A percentile compares a stretch with the other conserved stretches of the same genome.
Conservation (phyloP, 2,113 vertebrate genomes). For the Antennarius striatus region DNA sequence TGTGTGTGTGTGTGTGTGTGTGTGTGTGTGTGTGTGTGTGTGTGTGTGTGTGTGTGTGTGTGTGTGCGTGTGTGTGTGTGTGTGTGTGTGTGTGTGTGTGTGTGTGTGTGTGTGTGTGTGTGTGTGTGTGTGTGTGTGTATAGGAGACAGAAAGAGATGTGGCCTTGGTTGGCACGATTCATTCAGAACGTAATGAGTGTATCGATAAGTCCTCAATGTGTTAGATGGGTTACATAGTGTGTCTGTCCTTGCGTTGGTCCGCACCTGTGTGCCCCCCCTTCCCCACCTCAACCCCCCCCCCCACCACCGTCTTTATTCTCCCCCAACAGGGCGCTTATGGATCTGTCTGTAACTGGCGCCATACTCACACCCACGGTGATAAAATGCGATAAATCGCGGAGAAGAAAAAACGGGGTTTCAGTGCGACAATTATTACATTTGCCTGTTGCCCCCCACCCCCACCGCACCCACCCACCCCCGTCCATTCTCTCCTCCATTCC, state of each 20-base stretch:
- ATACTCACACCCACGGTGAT: slow-evolving; percentile 43
- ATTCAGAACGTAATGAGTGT: slow-evolving; percentile 66
- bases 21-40: slow-evolving; percentile 15
- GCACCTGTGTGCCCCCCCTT: slow-evolving; percentile 12
- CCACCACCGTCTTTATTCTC: not conserved
- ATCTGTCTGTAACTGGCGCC: slow-evolving; percentile 32
- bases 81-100: slow-evolving; percentile 12
- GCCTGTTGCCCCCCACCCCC: slow-evolving; percentile 13
- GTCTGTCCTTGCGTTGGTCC: slow-evolving; percentile 49
- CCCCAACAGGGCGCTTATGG: slow-evolving; percentile 43
- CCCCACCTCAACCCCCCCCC: slow-evolving; percentile 21
- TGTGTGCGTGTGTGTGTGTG: slow-evolving; percentile 7
- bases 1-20: not conserved
- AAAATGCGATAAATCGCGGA: slow-evolving; percentile 45
- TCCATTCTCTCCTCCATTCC: not conserved
- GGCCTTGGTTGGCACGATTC: slow-evolving; percentile 58
- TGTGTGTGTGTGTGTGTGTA: slow-evolving; percentile 13
- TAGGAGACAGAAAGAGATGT: slow-evolving; percentile 42
- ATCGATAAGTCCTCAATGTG: slow-evolving; percentile 69
- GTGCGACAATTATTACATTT: slow-evolving; percentile 60
- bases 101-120: slow-evolving; percentile 7
- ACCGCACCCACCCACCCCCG: not conserved
- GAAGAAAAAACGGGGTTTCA: slow-evolving; percentile 36
- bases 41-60: not conserved
- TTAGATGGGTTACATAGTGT: slow-evolving; percentile 55